Evolutionary conservation across 2,113 vertebrate species (phyloP).

Genomic region (Turnix velox): DNA sequence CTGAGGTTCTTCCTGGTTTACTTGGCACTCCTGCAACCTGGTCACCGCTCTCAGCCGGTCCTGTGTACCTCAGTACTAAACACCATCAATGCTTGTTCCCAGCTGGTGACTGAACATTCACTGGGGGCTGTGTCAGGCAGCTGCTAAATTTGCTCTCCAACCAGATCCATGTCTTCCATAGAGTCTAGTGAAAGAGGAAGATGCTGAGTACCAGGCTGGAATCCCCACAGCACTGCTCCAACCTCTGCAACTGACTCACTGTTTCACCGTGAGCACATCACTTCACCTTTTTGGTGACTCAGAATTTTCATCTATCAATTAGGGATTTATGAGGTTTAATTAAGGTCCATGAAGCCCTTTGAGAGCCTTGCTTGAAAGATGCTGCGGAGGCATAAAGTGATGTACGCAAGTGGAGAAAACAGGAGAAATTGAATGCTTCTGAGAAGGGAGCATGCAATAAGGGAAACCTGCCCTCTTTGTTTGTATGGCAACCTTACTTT

Average conservation of each 20-base stretch:
- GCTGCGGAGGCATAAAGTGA: constrained; percentile 38
- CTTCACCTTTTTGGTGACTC: constrained; percentile 43
- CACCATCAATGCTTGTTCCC: accelerated
- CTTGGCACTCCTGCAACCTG: background rate
- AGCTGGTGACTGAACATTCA: accelerated
- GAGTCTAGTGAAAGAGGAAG: background rate
- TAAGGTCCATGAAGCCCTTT: constrained; percentile 44
- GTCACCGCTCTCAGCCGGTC: background rate
- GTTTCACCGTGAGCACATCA: background rate
- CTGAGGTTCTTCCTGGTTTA: background rate
- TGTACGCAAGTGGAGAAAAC: background rate
- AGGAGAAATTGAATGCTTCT: constrained; percentile 44
- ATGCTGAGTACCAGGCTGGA: background rate
- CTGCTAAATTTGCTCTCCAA: background rate
- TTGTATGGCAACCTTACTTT: constrained; percentile 38
- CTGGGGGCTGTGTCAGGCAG: background rate
- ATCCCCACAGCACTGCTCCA: background rate
- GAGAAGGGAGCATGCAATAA: constrained; percentile 27
- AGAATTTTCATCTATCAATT: constrained; percentile 48
- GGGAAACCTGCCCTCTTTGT: too few relatives aligned
- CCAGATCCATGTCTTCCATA: accelerated
- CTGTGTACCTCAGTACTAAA: accelerated
- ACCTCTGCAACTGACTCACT: background rate
- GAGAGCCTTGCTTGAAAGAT: constrained; percentile 29
- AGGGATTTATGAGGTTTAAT: constrained; percentile 49